phyloP scores from a whole-genome alignment of 2,113 vertebrate genomes.

The Colistium nudipinnis region DNA sequence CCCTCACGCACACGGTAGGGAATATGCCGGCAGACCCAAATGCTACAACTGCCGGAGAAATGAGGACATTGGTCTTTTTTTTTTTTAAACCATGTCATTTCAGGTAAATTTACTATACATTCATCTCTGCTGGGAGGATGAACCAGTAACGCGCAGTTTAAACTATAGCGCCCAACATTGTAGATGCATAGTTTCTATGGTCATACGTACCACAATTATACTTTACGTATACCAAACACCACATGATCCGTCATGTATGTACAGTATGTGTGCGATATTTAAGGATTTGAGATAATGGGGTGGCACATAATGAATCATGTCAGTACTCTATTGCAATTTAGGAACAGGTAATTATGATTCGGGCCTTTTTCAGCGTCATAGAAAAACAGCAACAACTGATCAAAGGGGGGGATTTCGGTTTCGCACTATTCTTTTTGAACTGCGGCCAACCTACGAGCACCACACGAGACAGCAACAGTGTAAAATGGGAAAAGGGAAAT shows the following conservation, averaged over 20 bases:
- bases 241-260: too few species aligned
- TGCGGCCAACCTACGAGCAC: constrained; percentile 34
- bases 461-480: constrained; percentile 24
- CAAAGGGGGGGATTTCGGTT: neutral
- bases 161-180: neutral
- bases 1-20: neutral
- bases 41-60: constrained; percentile 4
- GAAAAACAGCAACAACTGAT: neutral
- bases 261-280: neutral
- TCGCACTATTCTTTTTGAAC: neutral
- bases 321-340: neutral
- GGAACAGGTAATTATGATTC: neutral
- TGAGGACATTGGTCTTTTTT: neutral
- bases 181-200: constrained; percentile 3
- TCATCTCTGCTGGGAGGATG: constrained; percentile 4
- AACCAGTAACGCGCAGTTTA: neutral
- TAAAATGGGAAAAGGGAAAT: constrained; percentile 53
- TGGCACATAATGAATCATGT: neutral
- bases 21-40: constrained; percentile 6
- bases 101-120: neutral
- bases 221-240: neutral
- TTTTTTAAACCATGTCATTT: neutral
- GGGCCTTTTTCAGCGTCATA: neutral
- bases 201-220: neutral
- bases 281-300: neutral